A percentile compares a stretch with the other conserved stretches of the same genome.
Evolutionary conservation across 2,888 invertebrate genomes (phyloP).

Genomic region (Ennomos erosarius): DNA sequence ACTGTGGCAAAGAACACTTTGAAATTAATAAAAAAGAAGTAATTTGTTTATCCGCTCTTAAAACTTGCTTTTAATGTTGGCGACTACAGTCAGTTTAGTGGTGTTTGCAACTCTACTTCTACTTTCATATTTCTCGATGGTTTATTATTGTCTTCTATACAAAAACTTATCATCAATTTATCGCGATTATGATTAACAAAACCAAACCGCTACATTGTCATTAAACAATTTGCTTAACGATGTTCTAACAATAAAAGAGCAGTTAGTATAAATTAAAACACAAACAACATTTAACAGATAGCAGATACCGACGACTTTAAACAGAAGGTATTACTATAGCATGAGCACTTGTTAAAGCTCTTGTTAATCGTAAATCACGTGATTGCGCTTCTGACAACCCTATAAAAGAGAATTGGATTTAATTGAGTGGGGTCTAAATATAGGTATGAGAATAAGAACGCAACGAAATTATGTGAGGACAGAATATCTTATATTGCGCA

Average conservation of each 20-base stretch:
- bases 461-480: conserved; percentile 10
- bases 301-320: no score
- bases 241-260: conserved; percentile 57
- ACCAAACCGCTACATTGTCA: conserved; percentile 46
- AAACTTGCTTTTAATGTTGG: no score
- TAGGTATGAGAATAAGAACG: conserved; percentile 50
- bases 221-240: conserved; percentile 54
- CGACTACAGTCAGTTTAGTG: no score
- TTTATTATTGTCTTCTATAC: no score
- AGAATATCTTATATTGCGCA: conserved; percentile 6
- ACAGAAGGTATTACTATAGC: no score
- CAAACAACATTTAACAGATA: no score
- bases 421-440: conserved; percentile 76
- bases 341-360: conserved; percentile 13
- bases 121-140: no score
- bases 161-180: no score
- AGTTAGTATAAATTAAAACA: conserved; percentile 58
- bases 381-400: conserved; percentile 75
- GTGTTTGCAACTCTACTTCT: no score
- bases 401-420: conserved; percentile 73
- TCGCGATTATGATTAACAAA: conserved; percentile 9
- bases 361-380: conserved; percentile 73
- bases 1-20: no score
- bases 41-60: no score
- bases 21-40: no score